Percentiles rank a stretch among this genome's conserved stretches.
phyloP scores from a whole-genome alignment of 2,797 vertebrate genomes.

The Thalassophryne amazonica region DNA sequence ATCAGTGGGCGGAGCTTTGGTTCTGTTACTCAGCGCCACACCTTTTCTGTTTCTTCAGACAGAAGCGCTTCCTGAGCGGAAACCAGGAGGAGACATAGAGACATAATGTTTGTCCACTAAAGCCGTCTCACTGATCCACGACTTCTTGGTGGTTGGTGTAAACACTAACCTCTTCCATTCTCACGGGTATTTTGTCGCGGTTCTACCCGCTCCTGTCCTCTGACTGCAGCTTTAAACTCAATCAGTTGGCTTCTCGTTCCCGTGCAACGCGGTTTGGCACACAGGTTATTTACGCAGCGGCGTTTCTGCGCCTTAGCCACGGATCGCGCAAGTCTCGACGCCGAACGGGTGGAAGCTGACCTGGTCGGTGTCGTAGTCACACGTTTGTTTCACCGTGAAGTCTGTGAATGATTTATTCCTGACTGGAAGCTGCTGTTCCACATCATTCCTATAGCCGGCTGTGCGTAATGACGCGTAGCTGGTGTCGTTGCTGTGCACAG shows the following conservation, averaged over 20 bases:
- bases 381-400: conserved; percentile 68
- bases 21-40: too few species aligned
- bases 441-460: conserved; percentile 43
- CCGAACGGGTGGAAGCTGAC: conserved; percentile 79
- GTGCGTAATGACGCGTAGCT: conserved; percentile 77
- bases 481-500: conserved; percentile 73
- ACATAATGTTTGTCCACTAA: conserved; percentile 9
- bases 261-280: too few species aligned
- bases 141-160: conserved; percentile 69
- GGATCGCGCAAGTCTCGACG: conserved; percentile 49
- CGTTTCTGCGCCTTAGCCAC: conserved; percentile 46
- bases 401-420: conserved; percentile 63
- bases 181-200: too few species aligned
- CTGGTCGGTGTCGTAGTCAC: conserved; percentile 70
- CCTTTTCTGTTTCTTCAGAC: too few species aligned
- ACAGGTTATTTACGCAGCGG: too few species aligned
- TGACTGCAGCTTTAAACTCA: too few species aligned
- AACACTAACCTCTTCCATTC: too few species aligned
- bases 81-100: too few species aligned
- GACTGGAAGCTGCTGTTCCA: conserved; percentile 4
- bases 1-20: too few species aligned
- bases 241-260: too few species aligned
- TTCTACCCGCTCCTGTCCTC: too few species aligned
- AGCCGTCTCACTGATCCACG: conserved; percentile 57
- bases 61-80: too few species aligned